Evolutionary conservation across 1,140 invertebrate species (phyloP), one percentile per base, ranked within the genome.

Genomic region (Himalopsyche phryganea): DNA sequence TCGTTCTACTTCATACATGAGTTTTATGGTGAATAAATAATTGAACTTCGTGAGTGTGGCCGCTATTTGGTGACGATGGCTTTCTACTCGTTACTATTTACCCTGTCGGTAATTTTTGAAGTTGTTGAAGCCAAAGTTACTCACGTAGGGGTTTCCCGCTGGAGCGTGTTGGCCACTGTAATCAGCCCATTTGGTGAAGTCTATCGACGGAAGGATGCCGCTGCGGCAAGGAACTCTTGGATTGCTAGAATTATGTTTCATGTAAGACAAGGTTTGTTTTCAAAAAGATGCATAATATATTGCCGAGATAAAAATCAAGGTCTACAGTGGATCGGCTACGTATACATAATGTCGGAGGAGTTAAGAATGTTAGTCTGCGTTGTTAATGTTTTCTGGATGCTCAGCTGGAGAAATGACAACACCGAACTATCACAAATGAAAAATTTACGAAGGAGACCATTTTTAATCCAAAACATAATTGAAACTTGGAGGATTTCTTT

Each of bases 141-240:
- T 85, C 75, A 85, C 82, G 68, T 83, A 87, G 75, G 83, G 73
- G 60, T 82, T 80, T 20, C 78, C 74, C 57, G 79, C 67, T 59
- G 72, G 71, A 50, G 68, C 67, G 20, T 79, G 75, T 51, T 72
- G 69, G 13, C 70, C 72, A 33, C 66, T 67, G 68, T 76, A 86
- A 67, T 92, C 90, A 4, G 89, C 89, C 92, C 92, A 95, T 72
- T 93, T 93, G 60, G 80, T 85, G 59, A 94, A 83, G 72, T 95
- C 91, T 63, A 95, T 90, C 58, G 84, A 82, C 10, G 91, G 90
- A 50, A 95, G 81, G 20, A 94, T 81, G 42, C 90, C 90, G 69
- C 89, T 92, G 72, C 87, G 84, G 73, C 92, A 95, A 10, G 92
- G 89, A 55, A 95, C 91, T 68, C 92, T 81, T 10, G 92, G 92